Conservation (phyloP, 2,797 vertebrate species). For the Atherinosoma microstoma region DNA sequence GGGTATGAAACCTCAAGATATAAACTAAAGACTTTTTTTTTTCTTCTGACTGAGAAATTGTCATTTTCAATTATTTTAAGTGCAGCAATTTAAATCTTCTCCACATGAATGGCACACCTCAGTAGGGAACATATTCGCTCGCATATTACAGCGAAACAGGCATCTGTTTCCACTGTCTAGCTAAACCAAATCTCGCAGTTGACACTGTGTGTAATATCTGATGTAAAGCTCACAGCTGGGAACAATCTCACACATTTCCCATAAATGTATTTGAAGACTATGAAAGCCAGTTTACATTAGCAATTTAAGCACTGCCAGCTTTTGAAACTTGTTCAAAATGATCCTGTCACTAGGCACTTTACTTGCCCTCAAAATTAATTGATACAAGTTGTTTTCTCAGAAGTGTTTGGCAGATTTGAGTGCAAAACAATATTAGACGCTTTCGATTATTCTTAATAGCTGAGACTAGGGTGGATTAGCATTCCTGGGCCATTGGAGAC, state of each 20-base stretch:
- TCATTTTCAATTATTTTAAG: too few species aligned
- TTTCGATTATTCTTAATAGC: conserved; percentile 44
- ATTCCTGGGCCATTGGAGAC: conserved; percentile 21
- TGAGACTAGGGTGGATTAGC: conserved; percentile 39
- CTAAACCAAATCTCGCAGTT: not conserved
- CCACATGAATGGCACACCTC: not conserved
- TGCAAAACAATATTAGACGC: conserved; percentile 29
- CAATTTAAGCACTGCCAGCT: conserved; percentile 6
- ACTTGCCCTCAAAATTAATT: conserved; percentile 36
- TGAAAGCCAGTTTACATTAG: conserved; percentile 13
- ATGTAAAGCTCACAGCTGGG: not conserved
- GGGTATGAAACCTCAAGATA: too few species aligned
- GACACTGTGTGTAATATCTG: not conserved
- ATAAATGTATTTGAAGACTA: not conserved
- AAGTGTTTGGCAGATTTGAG: conserved; percentile 36
- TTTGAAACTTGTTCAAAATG: conserved; percentile 23
- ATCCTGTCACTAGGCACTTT: conserved; percentile 14
- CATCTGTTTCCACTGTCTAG: not conserved
- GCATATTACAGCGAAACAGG: not conserved
- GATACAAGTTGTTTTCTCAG: conserved; percentile 30
- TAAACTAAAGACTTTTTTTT: too few species aligned
- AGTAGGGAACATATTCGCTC: not conserved
- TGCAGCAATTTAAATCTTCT: not conserved
- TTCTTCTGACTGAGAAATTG: too few species aligned
- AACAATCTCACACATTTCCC: not conserved